Conservation (phyloP, 2,113 vertebrate species). For the Rhinolophus sinicus region DNA sequence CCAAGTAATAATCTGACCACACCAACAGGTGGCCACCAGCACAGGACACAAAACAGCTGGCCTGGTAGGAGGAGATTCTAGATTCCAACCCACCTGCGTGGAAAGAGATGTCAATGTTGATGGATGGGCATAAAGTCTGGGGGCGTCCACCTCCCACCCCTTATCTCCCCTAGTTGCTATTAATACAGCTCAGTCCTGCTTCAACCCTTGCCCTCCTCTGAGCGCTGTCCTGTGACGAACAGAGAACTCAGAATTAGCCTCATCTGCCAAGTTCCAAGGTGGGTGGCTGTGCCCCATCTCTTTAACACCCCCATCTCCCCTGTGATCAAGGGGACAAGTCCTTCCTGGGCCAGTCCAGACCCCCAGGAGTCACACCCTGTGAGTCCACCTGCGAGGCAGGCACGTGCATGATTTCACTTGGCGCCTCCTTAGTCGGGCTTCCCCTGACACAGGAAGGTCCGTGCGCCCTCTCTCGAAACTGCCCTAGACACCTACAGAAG, state of each 20-base stretch:
- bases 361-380: background rate
- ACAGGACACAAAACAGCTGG: background rate
- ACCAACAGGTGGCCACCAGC: accelerated
- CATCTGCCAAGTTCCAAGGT: background rate
- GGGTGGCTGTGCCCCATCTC: background rate
- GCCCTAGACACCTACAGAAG: background rate
- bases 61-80: background rate
- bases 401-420: background rate
- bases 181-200: background rate
- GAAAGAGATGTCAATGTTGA: background rate
- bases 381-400: background rate
- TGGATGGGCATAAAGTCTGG: accelerated
- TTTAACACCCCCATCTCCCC: background rate
- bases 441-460: background rate
- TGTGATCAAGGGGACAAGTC: constrained; percentile 39
- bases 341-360: constrained; percentile 1
- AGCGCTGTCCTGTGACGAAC: accelerated
- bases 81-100: background rate
- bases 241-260: background rate
- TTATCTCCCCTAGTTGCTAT: background rate
- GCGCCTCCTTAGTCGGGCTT: background rate
- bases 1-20: background rate
- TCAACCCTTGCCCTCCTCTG: background rate
- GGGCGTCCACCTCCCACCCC: accelerated
- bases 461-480: accelerated